Base-by-base conservation (phyloP, 2,797 vertebrate genomes). In the Cichlasoma orientale region DNA sequence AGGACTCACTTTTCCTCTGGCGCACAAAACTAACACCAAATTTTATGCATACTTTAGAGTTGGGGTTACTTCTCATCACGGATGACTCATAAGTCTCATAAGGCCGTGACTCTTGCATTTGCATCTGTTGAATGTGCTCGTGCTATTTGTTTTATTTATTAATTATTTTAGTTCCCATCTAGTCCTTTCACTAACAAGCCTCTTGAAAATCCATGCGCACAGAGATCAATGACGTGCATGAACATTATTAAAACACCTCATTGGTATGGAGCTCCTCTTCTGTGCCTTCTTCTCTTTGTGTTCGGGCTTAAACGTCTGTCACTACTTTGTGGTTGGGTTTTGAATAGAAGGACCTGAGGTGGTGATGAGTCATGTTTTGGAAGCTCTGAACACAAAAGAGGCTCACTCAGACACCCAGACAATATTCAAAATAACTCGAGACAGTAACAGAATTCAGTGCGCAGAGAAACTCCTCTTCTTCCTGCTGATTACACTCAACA, bases 361-460 rank as follows among this genome's bases (percentile, higher is more conserved):
- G 68, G 74, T 50, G 68, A 70, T 85, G 83, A 90, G 44, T 91
- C 83, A 87, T 71, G 59, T 53, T 70, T 82, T 82, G 50, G 63
- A 82, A 59, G 74, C 75, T 74, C 52, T 52, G 31, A 74, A 74
- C 70, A 78, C 76, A 80, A 63, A 82, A 31, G 78, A 56, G 31
- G 19, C 82, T 78, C 47, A 4, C 25, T 2, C 38, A 77, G 72
- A 56, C 25, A n/a, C 66, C 9, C 33, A 75, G 55, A 59, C 54
- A 38, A 13, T 1, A 41, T 73, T 78, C 47, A 82, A 23, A 83
- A 69, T 31, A 82, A 69, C 38, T 50, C 72, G 59, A 50, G 29
- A 29, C 41, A 58, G 11, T 8, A 38, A 21, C 25, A 66, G n/a
- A 55, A 83, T 59, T 66, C 10, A 41, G 54, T 41, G 53, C 50